A percentile compares a stretch with the other conserved stretches of the same genome.
phyloP scores from a whole-genome alignment of 2,888 invertebrate genomes.

The Apamea monoglypha region DNA sequence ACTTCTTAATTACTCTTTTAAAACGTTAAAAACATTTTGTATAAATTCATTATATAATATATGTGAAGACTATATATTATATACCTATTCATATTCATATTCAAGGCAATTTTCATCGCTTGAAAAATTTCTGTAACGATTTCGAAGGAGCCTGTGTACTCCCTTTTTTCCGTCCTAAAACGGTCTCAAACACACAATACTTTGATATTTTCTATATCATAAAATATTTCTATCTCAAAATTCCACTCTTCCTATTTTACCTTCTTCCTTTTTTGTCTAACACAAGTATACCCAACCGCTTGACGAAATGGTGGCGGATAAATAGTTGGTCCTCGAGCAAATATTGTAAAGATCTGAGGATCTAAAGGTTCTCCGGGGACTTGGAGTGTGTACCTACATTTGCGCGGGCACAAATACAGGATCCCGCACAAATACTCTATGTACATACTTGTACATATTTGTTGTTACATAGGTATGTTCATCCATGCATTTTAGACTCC shows the following conservation, averaged over 20 bases:
- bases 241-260: conserved; percentile 8
- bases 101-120: not conserved
- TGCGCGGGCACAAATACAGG: conserved; percentile 35
- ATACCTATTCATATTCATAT: not conserved
- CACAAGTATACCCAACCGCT: conserved; percentile 28
- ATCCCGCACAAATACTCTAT: conserved; percentile 47
- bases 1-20: too few species aligned
- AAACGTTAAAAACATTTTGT: too few species aligned
- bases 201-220: not conserved
- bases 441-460: conserved; percentile 19
- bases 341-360: conserved; percentile 61
- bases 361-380: conserved; percentile 60
- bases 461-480: conserved; percentile 11
- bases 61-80: too few species aligned
- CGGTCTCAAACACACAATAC: not conserved
- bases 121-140: not conserved
- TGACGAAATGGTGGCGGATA: conserved; percentile 61
- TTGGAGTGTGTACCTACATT: conserved; percentile 60
- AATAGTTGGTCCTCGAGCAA: conserved; percentile 58
- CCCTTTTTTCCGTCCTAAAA: not conserved
- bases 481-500: conserved; percentile 3
- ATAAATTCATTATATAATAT: too few species aligned
- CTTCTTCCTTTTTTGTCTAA: conserved; percentile 27
- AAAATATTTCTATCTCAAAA: conserved; percentile 5
- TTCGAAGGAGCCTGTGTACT: not conserved